Conservation (phyloP, 1,140 invertebrate genomes). For the Ephestia elutella region DNA sequence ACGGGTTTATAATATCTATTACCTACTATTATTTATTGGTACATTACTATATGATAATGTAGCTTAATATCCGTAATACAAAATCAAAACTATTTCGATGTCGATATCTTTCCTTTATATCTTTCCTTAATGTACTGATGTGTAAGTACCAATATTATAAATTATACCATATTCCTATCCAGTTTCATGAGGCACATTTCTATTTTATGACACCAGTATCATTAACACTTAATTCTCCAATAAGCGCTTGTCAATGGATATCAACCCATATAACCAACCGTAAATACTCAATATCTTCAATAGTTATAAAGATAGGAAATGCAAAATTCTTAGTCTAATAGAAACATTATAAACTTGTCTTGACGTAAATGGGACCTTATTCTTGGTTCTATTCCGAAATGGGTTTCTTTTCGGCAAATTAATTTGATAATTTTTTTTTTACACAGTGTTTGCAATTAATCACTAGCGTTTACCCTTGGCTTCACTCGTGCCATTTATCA, state of each 20-base stretch:
- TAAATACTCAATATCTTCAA: not conserved
- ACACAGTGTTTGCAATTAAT: too few relatives aligned
- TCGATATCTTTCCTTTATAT: too few relatives aligned
- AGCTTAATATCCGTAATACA: too few relatives aligned
- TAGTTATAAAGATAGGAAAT: constrained; percentile 9
- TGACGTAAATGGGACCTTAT: not conserved
- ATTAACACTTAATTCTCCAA: not conserved
- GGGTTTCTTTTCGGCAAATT: too few relatives aligned
- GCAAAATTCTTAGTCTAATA: constrained; percentile 1
- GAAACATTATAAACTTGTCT: not conserved
- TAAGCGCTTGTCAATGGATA: not conserved
- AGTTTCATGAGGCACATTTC: not conserved
- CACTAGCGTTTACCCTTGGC: too few relatives aligned
- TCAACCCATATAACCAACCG: not conserved
- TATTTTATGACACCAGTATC: not conserved
- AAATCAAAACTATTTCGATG: too few relatives aligned
- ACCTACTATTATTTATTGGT: too few relatives aligned
- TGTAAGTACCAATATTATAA: not conserved
- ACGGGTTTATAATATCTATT: too few relatives aligned
- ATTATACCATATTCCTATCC: not conserved
- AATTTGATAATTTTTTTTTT: too few relatives aligned
- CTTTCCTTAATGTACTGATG: not conserved
- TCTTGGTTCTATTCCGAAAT: not conserved
- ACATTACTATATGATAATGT: too few relatives aligned
- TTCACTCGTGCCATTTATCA: too few relatives aligned